Conservation (phyloP, 2,113 vertebrate genomes). For the Bujurquina vittata region DNA sequence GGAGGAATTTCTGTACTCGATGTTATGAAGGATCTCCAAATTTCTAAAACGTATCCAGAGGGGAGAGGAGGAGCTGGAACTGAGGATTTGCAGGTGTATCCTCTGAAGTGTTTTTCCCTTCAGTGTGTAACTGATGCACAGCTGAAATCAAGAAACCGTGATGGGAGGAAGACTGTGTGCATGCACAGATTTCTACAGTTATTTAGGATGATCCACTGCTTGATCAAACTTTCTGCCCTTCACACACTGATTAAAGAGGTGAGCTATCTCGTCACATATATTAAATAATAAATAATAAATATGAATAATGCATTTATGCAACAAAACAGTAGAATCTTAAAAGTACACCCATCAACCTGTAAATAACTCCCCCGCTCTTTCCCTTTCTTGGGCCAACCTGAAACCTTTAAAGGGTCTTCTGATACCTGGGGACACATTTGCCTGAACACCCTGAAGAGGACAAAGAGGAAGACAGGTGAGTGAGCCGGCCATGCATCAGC, state of each 20-base stretch:
- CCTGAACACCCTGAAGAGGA: not conserved
- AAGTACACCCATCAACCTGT: not conserved
- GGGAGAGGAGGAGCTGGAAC: not conserved
- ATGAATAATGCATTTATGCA: not conserved
- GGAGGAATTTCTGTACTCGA: not conserved
- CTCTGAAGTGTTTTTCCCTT: not conserved
- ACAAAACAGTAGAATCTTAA: not conserved
- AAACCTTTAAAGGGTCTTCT: not conserved
- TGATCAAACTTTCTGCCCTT: not conserved
- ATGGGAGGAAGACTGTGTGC: not conserved
- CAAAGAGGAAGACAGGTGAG: no score
- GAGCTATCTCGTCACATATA: not conserved
- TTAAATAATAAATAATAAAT: not conserved
- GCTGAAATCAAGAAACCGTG: not conserved
- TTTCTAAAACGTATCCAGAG: not conserved
- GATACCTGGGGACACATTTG: accelerated
- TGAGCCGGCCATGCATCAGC: not conserved
- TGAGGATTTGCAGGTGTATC: not conserved
- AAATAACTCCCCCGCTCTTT: not conserved
- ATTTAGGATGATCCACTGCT: not conserved
- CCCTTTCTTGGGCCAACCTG: accelerated
- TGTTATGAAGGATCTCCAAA: not conserved
- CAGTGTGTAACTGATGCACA: not conserved
- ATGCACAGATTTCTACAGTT: not conserved
- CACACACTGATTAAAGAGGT: not conserved